phyloP scores from a whole-genome alignment of 2,113 vertebrate genomes.

The Macquaria australasica region DNA sequence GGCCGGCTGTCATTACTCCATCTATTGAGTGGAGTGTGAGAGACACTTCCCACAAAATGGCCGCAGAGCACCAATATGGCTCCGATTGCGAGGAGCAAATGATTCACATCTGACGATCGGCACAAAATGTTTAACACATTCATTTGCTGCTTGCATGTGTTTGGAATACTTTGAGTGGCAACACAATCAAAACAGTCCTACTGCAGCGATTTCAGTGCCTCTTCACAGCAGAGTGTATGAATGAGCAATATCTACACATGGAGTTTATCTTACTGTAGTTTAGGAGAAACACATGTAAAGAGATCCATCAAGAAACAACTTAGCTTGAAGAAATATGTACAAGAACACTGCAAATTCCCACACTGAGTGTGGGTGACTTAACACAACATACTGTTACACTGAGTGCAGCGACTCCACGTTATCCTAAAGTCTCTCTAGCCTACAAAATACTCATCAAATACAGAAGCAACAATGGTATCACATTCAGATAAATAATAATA shows the following conservation, averaged over 20 bases:
- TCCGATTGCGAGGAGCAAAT: constrained; percentile 48
- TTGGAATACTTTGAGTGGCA: constrained; percentile 22
- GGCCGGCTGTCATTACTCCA: constrained; percentile 65
- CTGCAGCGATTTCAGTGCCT: constrained; percentile 16
- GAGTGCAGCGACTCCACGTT: constrained; percentile 29
- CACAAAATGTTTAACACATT: constrained; percentile 55
- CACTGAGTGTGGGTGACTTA: constrained; percentile 32
- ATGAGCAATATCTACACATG: constrained; percentile 56
- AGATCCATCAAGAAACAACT: constrained; percentile 13
- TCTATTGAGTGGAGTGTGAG: constrained; percentile 53
- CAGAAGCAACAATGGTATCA: constrained; percentile 64
- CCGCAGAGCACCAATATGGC: constrained; percentile 76
- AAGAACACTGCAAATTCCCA: constrained; percentile 61
- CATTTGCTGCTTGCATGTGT: constrained; percentile 49
- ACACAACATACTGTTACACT: constrained; percentile 56
- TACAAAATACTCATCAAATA: constrained; percentile 66
- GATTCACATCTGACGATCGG: constrained; percentile 28
- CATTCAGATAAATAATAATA: constrained; percentile 80
- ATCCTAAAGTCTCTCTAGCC: constrained; percentile 41
- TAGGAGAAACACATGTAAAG: constrained; percentile 25
- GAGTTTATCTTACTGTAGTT: constrained; percentile 13
- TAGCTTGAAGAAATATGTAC: constrained; percentile 36
- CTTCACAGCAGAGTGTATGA: constrained; percentile 38
- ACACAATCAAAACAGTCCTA: constrained; percentile 19
- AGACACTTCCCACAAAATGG: constrained; percentile 78